These are phyloP conservation scores for Acronicta leporina DNA, from an alignment of 2,888 invertebrate genomes.

Conservation along the genomic window DNA sequence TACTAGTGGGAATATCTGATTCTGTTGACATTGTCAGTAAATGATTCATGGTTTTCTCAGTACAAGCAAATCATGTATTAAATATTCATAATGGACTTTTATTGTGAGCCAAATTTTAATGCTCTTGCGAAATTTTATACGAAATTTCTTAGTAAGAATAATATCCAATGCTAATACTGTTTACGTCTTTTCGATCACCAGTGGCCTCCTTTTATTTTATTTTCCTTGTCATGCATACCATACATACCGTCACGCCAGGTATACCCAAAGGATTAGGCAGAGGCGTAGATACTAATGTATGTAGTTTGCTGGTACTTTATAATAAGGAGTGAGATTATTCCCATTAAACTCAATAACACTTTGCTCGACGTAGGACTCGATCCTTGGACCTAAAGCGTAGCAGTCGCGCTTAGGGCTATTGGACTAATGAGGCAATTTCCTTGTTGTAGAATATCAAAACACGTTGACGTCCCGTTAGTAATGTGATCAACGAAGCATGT, in stretches of 20 bases:
- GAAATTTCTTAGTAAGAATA: constrained; percentile 35
- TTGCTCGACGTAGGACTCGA: too few relatives aligned
- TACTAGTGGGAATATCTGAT: constrained; percentile 8
- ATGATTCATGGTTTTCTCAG: constrained; percentile 47
- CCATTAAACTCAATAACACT: too few relatives aligned
- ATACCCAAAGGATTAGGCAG: too few relatives aligned
- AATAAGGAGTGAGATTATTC: too few relatives aligned
- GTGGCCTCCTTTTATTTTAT: constrained; percentile 37
- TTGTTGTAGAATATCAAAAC: constrained; percentile 40
- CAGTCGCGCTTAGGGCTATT: too few relatives aligned
- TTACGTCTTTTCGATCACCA: constrained; percentile 42
- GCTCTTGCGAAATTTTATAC: constrained; percentile 48
- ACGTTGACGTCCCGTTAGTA: constrained; percentile 10
- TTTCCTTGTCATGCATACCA: constrained; percentile 34
- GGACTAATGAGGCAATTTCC: too few relatives aligned
- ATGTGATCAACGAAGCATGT: constrained; percentile 24
- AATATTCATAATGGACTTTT: constrained; percentile 38
- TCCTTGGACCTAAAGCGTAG: too few relatives aligned
- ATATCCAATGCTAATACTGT: constrained; percentile 35
- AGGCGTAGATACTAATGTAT: too few relatives aligned
- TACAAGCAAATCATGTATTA: constrained; percentile 38
- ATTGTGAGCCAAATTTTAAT: constrained; percentile 32
- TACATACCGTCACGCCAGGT: too few relatives aligned
- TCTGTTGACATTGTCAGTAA: constrained; percentile 16
- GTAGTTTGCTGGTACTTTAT: too few relatives aligned